A percentile compares a stretch with the other conserved stretches of the same genome.
Evolutionary conservation across 2,113 vertebrate species (phyloP).

Genomic region (Dipodomys merriami): DNA sequence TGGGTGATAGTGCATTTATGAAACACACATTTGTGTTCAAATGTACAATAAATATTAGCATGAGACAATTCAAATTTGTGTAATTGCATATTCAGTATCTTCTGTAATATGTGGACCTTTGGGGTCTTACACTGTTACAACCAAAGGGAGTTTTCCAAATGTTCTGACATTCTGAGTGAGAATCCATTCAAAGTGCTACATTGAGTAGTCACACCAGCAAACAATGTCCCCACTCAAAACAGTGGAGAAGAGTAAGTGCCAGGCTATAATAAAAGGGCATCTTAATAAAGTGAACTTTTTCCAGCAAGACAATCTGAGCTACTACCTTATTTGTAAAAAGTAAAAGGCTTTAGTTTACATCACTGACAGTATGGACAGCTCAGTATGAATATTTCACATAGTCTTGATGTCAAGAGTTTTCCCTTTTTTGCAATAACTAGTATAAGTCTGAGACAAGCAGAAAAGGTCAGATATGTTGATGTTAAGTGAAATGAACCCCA

Average conservation of each 20-base stretch:
- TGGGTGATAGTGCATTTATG: not conserved
- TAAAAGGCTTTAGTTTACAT: slow-evolving; percentile 10
- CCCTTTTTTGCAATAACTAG: too few species aligned
- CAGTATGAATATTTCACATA: not conserved
- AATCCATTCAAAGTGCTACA: not conserved
- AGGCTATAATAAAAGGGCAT: not conserved
- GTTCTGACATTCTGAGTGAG: not conserved
- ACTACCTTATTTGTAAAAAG: slow-evolving; percentile 8
- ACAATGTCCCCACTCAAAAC: not conserved
- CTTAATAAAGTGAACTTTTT: not conserved
- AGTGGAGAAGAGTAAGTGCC: not conserved
- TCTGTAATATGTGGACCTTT: not conserved
- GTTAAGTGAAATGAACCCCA: too few species aligned
- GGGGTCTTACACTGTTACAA: not conserved
- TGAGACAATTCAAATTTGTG: not conserved
- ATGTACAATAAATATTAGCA: not conserved
- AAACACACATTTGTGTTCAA: not conserved
- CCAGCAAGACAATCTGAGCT: not conserved
- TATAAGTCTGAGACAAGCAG: too few species aligned
- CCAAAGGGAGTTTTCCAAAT: not conserved
- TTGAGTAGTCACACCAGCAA: not conserved
- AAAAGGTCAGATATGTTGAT: too few species aligned
- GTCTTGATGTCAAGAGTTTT: not conserved
- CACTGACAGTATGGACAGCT: not conserved
- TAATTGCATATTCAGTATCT: not conserved